Evolutionary conservation across 92 coral and sea anemone genomes (phyloP).

Genomic region (Porites cylindrica): DNA sequence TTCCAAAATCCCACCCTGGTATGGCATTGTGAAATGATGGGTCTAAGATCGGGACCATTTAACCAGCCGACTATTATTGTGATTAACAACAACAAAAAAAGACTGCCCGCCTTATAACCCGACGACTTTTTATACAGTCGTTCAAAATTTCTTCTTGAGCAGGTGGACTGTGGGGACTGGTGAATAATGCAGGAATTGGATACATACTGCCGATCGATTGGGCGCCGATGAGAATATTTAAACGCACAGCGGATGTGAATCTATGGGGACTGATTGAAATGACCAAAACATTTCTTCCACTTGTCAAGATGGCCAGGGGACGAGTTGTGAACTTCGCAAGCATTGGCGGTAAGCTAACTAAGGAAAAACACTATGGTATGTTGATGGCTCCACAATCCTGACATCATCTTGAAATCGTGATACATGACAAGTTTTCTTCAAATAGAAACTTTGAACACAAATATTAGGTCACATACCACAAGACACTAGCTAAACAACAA

Average conservation of each 20-base stretch:
- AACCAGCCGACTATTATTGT: too few species aligned
- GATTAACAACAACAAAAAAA: too few species aligned
- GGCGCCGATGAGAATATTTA: slow-evolving; percentile 38
- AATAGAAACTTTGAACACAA: too few species aligned
- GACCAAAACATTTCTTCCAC: slow-evolving; percentile 57
- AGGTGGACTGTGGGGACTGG: slow-evolving; percentile 60
- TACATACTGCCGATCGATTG: slow-evolving; percentile 64
- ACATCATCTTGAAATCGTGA: too few species aligned
- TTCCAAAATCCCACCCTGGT: too few species aligned
- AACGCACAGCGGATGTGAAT: slow-evolving; percentile 58
- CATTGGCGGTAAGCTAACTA: slow-evolving; percentile 38
- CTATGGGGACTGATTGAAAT: slow-evolving; percentile 76
- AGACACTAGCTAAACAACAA: too few species aligned
- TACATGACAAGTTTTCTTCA: too few species aligned
- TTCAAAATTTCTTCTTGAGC: neutral
- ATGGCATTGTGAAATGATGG: too few species aligned
- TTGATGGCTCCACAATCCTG: neutral
- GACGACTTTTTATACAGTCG: neutral
- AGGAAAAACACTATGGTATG: neutral
- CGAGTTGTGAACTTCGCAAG: slow-evolving; percentile 45
- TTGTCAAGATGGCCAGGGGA: slow-evolving; percentile 36
- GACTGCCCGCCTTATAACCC: too few species aligned
- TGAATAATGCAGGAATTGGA: slow-evolving; percentile 69
- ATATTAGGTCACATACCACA: too few species aligned
- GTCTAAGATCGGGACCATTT: too few species aligned